Evolutionary conservation across 2,888 invertebrate species (phyloP).

Genomic region (Lasioglossum vierecki): DNA sequence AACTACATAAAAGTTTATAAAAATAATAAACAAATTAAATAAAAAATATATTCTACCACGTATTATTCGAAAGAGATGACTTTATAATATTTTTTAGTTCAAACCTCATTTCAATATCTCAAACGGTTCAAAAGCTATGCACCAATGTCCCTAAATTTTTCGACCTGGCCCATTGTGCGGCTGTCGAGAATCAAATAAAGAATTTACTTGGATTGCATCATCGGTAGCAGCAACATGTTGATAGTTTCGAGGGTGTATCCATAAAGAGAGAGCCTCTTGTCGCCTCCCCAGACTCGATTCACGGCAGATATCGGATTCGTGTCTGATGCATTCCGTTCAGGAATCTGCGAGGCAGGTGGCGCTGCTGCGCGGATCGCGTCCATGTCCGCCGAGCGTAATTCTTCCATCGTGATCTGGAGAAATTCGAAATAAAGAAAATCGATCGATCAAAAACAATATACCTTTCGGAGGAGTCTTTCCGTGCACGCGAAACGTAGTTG

Average conservation of each 20-base stretch:
- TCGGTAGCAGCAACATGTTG: constrained; percentile 96
- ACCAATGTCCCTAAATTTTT: no score
- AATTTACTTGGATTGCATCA: constrained; percentile 96
- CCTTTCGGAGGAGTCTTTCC: neutral
- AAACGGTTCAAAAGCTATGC: no score
- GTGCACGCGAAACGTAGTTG: neutral
- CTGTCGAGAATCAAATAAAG: neutral
- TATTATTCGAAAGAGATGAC: no score
- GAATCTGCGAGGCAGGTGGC: neutral
- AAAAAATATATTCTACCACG: no score
- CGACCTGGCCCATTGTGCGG: no score
- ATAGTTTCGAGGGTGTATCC: constrained; percentile 98
- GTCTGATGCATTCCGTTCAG: constrained; percentile 67
- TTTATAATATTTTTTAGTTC: no score
- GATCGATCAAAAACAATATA: neutral
- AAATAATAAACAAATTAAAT: no score
- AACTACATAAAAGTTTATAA: no score
- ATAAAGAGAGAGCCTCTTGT: constrained; percentile 94
- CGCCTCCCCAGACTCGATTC: constrained; percentile 86
- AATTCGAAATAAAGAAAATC: neutral
- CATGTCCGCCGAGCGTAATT: constrained; percentile 88
- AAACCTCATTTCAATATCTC: no score
- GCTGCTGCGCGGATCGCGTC: neutral
- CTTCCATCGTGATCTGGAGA: constrained; percentile 91
- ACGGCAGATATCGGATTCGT: constrained; percentile 80